Evolutionary conservation across 2,888 invertebrate genomes (phyloP).

Genomic region (Galerucella pusilla): DNA sequence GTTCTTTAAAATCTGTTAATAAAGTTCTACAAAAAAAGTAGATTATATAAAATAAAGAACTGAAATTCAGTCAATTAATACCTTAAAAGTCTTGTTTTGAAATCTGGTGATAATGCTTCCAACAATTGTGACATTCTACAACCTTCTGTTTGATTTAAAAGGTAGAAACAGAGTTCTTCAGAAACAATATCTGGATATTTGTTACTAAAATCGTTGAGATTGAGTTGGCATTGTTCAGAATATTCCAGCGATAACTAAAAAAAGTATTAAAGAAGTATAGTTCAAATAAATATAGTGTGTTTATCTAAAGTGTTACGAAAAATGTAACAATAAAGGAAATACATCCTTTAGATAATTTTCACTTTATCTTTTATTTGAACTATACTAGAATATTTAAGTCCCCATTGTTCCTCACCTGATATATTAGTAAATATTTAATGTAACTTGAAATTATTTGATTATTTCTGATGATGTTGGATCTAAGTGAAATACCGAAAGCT

Average conservation of each 20-base stretch:
- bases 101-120: slow-evolving; percentile 33
- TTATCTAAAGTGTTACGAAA: too few species aligned
- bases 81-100: slow-evolving; percentile 46
- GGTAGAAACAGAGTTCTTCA: slow-evolving; percentile 36
- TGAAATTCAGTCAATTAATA: slow-evolving; percentile 20
- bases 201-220: slow-evolving; percentile 39
- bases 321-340: too few species aligned
- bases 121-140: slow-evolving; percentile 39
- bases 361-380: too few species aligned
- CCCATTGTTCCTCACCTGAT: slow-evolving; percentile 37
- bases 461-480: slow-evolving; percentile 26
- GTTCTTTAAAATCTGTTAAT: slow-evolving; percentile 36
- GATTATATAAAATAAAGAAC: neutral
- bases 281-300: neutral
- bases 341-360: too few species aligned
- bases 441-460: slow-evolving; percentile 40
- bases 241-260: slow-evolving; percentile 45
- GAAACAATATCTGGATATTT: slow-evolving; percentile 41
- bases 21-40: slow-evolving; percentile 45
- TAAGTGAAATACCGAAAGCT: slow-evolving; percentile 45
- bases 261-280: neutral
- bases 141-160: slow-evolving; percentile 15
- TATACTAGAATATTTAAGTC: too few species aligned
- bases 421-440: slow-evolving; percentile 42
- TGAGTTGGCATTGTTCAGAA: slow-evolving; percentile 40